Evolutionary conservation across 2,888 invertebrate genomes (phyloP).

Genomic region (Sepiola atlantica): DNA sequence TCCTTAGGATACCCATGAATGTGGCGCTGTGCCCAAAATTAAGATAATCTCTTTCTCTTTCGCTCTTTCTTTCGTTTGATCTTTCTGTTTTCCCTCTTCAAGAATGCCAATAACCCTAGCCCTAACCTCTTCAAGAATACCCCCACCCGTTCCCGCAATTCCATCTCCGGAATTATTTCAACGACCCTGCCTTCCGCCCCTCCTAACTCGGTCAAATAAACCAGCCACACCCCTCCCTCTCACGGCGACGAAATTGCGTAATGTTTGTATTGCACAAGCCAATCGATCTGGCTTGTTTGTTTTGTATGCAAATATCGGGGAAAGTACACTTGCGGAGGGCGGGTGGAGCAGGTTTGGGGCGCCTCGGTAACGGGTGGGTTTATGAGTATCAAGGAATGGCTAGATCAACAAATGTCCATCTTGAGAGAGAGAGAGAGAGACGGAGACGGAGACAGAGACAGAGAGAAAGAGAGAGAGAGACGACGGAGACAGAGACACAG

Average conservation of each 20-base stretch:
- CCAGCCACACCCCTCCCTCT: neutral
- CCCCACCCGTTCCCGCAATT: too few species aligned
- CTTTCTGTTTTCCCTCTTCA: too few species aligned
- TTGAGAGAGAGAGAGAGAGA: neutral
- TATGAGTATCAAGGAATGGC: too few species aligned
- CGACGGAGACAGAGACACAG: neutral
- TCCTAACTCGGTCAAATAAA: neutral
- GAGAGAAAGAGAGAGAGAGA: neutral
- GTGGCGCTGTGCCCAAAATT: too few species aligned
- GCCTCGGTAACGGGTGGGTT: too few species aligned
- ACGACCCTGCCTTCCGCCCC: neutral
- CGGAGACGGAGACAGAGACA: neutral
- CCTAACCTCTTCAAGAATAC: too few species aligned
- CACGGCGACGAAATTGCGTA: neutral
- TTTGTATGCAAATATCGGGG: neutral
- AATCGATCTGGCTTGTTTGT: neutral
- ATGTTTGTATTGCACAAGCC: neutral
- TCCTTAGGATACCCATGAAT: too few species aligned
- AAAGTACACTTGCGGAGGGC: neutral
- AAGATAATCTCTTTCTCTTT: too few species aligned
- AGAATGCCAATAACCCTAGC: too few species aligned
- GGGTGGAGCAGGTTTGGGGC: neutral
- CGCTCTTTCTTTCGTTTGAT: too few species aligned
- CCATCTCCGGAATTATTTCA: too few species aligned
- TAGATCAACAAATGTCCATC: neutral